Percentiles rank a stretch among this genome's conserved stretches.
Evolutionary conservation across 1,140 invertebrate genomes (phyloP).

Genomic region (Solenopsis fugax): DNA sequence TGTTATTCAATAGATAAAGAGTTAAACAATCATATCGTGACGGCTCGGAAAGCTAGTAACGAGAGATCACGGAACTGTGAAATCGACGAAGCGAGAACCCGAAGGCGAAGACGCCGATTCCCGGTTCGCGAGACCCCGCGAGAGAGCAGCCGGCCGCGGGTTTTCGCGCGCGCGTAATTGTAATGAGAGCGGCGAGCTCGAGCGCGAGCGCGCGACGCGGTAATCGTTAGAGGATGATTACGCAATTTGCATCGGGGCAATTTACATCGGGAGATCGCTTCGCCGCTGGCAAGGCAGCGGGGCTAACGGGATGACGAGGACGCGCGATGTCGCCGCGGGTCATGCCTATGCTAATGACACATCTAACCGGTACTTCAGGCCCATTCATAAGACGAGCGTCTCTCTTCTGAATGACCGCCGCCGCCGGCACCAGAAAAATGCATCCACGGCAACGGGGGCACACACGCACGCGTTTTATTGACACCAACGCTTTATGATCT

Average conservation of each 20-base stretch:
- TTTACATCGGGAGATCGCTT: constrained; percentile 69
- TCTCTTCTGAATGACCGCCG: constrained; percentile 67
- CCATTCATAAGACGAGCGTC: constrained; percentile 72
- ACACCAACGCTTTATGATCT: constrained; percentile 36
- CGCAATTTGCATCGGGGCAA: constrained; percentile 72
- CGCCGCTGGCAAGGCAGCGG: constrained; percentile 75
- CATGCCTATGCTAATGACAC: constrained; percentile 77
- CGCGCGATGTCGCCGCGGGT: constrained; percentile 75
- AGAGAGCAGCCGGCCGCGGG: neutral
- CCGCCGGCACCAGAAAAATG: neutral
- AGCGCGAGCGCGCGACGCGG: constrained; percentile 33
- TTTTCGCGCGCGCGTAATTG: constrained; percentile 34
- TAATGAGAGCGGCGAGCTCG: constrained; percentile 50
- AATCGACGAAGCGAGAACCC: constrained; percentile 28
- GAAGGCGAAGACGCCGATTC: constrained; percentile 30
- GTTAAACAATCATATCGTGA: constrained; percentile 8
- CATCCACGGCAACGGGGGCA: no score
- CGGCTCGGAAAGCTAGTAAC: neutral
- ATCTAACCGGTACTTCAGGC: constrained; percentile 68
- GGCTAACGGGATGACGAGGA: constrained; percentile 74
- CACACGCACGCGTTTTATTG: constrained; percentile 30
- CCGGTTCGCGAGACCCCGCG: neutral
- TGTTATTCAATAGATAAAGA: neutral
- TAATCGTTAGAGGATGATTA: constrained; percentile 73
- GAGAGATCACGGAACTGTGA: constrained; percentile 30